Conservation (phyloP, 2,888 invertebrate species). For the Rutpela maculata region DNA sequence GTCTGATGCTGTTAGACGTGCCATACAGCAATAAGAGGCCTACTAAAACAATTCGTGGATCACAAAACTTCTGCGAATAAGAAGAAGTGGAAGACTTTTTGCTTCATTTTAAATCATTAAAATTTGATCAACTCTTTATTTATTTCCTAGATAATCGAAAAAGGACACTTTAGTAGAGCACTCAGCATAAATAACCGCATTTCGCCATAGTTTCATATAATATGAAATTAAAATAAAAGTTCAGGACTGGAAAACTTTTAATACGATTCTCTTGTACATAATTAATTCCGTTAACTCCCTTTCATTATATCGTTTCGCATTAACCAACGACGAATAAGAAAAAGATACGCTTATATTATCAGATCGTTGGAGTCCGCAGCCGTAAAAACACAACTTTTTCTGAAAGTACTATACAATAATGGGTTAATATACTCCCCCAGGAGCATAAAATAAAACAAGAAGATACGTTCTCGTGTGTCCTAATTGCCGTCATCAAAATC, state of each 20-base stretch:
- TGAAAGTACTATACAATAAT: slow-evolving; percentile 9
- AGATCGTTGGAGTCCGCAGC: neutral
- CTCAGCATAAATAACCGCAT: neutral
- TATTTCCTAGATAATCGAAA: too few relatives aligned
- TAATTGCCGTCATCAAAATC: slow-evolving; percentile 57
- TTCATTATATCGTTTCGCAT: neutral
- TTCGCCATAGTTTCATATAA: neutral
- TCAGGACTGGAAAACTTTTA: neutral
- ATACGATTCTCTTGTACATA: neutral
- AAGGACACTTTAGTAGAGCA: too few relatives aligned
- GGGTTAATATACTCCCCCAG: slow-evolving; percentile 16
- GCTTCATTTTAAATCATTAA: too few relatives aligned
- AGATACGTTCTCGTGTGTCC: slow-evolving; percentile 40
- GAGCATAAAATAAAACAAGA: slow-evolving; percentile 23
- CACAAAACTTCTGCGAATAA: too few relatives aligned
- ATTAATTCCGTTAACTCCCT: neutral
- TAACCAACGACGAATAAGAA: neutral
- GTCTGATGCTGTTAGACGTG: too few relatives aligned
- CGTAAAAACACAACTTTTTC: neutral
- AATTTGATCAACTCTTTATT: too few relatives aligned
- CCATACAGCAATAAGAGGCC: too few relatives aligned
- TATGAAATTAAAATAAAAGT: neutral
- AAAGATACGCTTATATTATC: slow-evolving; percentile 4
- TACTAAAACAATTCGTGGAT: too few relatives aligned
- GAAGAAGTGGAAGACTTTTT: too few relatives aligned